Evolutionary conservation across 1,140 invertebrate species (phyloP), one percentile per base, ranked within the genome.

Genomic region (Zaprionus camerounensis): DNA sequence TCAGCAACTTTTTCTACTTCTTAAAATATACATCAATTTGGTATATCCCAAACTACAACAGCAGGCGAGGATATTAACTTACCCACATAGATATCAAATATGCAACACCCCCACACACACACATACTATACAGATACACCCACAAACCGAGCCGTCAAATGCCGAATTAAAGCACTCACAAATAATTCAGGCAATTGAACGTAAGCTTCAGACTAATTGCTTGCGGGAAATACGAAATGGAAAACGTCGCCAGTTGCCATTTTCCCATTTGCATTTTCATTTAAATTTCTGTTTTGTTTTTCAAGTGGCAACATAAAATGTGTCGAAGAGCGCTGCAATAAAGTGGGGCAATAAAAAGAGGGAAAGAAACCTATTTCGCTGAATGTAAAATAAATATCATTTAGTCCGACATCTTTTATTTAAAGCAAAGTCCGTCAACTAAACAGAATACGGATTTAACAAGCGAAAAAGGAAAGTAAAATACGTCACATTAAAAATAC

Each of bases 121-220:
- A 31, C 17, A 20, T 26, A 66, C 26, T 31, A 67, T 13, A 57
- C 31, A 41, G 17, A 41, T 6, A 38, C 55, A 51, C 56, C 11
- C n/a, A 59, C 41, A 77, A n/a, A 41, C 34, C 58, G 67, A 56
- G 59, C 61, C 71, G 34, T 63, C 46, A 63, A 58, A 59, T 76
- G 38, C 63, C 62, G 71, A 82, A 71, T 82, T 56, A 76, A 87
- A 80, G 71, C 71, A 77, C 68, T 44, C 46, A 36, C 56, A 67
- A 72, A 86, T 83, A 83, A 88, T 83, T 83, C 71, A 67, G 68
- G 49, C 81, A 83, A 83, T 87, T 88, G 77, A 76, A 81, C 73
- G 59, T 78, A 88, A 88, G 81, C 78, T 78, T 49, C 61, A 70
- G 57, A 74, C 84, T 88, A 87, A 87, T 87, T 87, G 83, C 80